A percentile compares a stretch with the other conserved stretches of the same genome.
Evolutionary conservation across 2,797 vertebrate species (phyloP).

Genomic region (Crocidura indochinensis): DNA sequence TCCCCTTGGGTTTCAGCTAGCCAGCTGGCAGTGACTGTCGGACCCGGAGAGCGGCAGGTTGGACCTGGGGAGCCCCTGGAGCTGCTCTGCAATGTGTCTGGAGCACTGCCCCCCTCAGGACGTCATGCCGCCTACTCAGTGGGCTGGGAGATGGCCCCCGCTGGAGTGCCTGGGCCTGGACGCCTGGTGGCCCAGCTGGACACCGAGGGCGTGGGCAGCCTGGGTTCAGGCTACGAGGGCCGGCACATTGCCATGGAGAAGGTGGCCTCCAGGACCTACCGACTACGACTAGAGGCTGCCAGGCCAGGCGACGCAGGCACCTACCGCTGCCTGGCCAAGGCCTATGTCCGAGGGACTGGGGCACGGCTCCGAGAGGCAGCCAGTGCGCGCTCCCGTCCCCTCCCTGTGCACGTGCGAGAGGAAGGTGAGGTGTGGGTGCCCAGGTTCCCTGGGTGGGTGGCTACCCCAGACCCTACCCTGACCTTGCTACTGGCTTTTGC

Average conservation of each 20-base stretch:
- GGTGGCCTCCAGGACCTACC: constrained; percentile 88
- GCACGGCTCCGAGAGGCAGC: constrained; percentile 81
- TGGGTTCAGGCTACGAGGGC: constrained; percentile 91
- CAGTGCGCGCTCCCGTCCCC: constrained; percentile 79
- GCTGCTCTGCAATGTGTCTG: constrained; percentile 86
- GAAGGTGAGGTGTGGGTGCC: constrained; percentile 80
- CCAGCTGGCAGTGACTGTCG: constrained; percentile 81
- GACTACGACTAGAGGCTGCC: constrained; percentile 93
- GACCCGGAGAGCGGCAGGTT: constrained; percentile 78
- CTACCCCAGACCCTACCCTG: not conserved
- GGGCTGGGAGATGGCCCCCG: constrained; percentile 86
- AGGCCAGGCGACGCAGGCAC: constrained; percentile 91
- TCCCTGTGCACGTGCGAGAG: constrained; percentile 84
- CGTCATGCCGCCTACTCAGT: constrained; percentile 77
- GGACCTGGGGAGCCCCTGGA: constrained; percentile 85
- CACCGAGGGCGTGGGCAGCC: constrained; percentile 90
- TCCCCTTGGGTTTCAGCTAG: constrained; percentile 78
- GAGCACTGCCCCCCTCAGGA: constrained; percentile 50
- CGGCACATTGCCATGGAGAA: constrained; percentile 88
- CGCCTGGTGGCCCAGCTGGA: constrained; percentile 91
- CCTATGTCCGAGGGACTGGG: constrained; percentile 80
- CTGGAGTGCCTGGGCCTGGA: constrained; percentile 81
- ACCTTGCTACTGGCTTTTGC: constrained; percentile 15
- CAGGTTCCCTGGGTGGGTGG: constrained; percentile 66
- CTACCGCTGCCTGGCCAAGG: constrained; percentile 92